Base-by-base conservation (phyloP, 2,888 invertebrate species). In the Drosophila koepferae region DNA sequence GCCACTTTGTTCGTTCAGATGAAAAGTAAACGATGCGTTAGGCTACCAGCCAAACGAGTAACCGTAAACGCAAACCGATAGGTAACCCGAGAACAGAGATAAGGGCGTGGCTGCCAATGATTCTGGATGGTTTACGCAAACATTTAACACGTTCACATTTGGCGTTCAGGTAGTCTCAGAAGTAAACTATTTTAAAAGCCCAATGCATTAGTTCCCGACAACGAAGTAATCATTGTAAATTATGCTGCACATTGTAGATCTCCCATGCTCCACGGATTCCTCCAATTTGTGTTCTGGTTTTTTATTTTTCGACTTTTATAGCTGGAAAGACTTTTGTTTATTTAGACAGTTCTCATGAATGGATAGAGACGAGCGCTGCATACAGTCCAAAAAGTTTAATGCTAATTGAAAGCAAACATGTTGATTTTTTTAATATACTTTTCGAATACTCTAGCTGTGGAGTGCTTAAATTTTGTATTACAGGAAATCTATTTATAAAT, bases 361-460 rank as follows among this genome's bases (percentile, higher is more conserved):
- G 74, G 65, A 48, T 68, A 40, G 43, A 64, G 63, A 49, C 59
- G 58, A 56, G 49, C 48, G 66, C 55, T 67, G 69, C 69, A 68
- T 51, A 68, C 61, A 56, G 59, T 48, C 54, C 59, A 54, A 77
- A 84, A 84, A 84, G 67, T 74, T 84, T 71, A 77, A 85, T 80
- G 80, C 89, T 86, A 89, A 86, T 86, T 86, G 88, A 85, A 85
- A 72, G 89, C 89, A 85, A 85, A 86, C 89, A 86, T 87, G 63
- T 70, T 71, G 65, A 69, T 70, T 53, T 60, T 69, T 60, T 65
- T 36, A 64, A 68, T 58, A 66, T 54, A 28, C 8, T 28, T 28
- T 44, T 59, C 14, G 3, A 36, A 51, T 80, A 60, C 63, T n/a
- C 71, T 49, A 43, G 54, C 53, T 8, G 36, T 2, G 3, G 54